phyloP scores from a whole-genome alignment of 2,888 invertebrate species.

The Chaetogeoica ovagalla region DNA sequence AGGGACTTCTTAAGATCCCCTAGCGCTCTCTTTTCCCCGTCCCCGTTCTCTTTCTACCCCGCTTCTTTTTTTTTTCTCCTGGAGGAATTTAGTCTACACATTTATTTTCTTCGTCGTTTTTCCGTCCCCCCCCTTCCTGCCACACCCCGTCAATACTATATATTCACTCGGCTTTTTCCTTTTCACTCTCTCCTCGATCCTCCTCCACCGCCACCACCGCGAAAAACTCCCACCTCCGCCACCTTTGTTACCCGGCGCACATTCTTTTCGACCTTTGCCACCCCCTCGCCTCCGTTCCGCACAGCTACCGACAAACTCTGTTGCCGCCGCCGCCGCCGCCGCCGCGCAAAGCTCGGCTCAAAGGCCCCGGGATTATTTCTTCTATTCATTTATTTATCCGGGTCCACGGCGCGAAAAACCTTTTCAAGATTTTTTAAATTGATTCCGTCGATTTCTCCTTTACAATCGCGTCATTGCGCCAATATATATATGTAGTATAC shows the following conservation, averaged over 20 bases:
- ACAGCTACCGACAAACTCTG: background rate
- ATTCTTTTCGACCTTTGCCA: constrained; percentile 15
- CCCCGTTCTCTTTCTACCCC: constrained; percentile 10
- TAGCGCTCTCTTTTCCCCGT: constrained; percentile 17
- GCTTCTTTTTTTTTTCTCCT: constrained; percentile 10
- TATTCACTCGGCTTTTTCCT: background rate
- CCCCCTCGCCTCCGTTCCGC: background rate
- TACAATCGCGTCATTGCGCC: background rate
- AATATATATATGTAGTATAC: no score
- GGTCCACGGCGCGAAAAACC: constrained; percentile 39
- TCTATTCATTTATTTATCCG: constrained; percentile 52
- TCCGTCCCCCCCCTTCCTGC: no score
- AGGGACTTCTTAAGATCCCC: constrained; percentile 51
- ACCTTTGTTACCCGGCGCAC: background rate
- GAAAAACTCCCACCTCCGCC: background rate
- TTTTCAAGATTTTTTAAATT: constrained; percentile 50
- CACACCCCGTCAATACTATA: background rate
- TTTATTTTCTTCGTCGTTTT: constrained; percentile 36
- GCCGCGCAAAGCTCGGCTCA: constrained; percentile 17
- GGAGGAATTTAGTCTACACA: constrained; percentile 45
- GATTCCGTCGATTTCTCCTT: constrained; percentile 45
- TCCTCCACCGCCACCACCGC: no score
- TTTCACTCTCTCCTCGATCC: background rate
- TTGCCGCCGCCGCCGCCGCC: background rate
- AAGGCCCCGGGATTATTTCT: constrained; percentile 45